Base-by-base conservation (phyloP, 30 jellyfish, hydroid and myxozoan species). In the Rhopilema esculentum region DNA sequence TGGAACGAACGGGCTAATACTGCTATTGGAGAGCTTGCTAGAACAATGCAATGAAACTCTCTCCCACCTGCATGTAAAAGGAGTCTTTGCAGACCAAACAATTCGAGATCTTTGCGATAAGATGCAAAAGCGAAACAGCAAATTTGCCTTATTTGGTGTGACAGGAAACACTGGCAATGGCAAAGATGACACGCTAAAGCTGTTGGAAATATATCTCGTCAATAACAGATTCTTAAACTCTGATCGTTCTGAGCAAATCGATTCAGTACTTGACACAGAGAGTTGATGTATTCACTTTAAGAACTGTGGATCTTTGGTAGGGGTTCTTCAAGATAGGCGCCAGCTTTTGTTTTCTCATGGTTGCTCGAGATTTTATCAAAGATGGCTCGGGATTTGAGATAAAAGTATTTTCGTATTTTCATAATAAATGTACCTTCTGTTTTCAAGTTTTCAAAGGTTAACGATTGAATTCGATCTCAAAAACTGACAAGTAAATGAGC, bases 11-110 rank as follows among this genome's bases (percentile, higher is more conserved):
- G 94, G 94, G 18, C 88, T 85, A 15, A 85, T 48, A 18, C 52
- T 72, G 53, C 21, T 74, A 20, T 24, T 85, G 88, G 83, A 75
- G 30, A 15, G 82, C 69, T 50, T 85, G 31, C 62, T 85, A 15
- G 84, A 73, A 64, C 83, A 74, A 22, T 31, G 15, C 25, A 85
- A 85, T 61, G 71, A 52, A 21, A 18, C 83, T 28, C 79, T 85
- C 33, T 49, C 88, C 25, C 94, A 85, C 26, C 57, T 85, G 80
- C 86, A 85, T 31, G 94, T 52, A 17, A 73, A 69, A 72, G 94
- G 94, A 1, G 80, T 72, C 32, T 85, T 85, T 64, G 94, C 94
- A 8, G 88, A 85, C 32, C 88, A 85, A 49, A 40, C 85, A 20
- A 72, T 85, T 23, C 49, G n/a, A 69, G 67, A 40, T 0, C 75